Conservation (phyloP, 1,140 invertebrate species). For the Drosophila repletoides region DNA sequence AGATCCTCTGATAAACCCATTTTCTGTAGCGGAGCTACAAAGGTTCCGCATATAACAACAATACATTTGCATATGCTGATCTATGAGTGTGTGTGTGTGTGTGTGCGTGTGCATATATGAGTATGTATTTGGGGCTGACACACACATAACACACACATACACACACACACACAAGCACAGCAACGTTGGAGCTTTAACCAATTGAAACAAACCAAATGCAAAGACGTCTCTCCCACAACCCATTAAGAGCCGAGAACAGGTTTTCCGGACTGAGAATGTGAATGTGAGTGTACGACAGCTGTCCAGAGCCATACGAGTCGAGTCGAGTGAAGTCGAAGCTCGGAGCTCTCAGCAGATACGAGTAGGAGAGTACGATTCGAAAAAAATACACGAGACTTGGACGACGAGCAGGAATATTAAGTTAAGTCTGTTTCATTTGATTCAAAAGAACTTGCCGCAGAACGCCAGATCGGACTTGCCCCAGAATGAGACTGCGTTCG, state of each 20-base stretch:
- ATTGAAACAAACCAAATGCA: conserved; percentile 80
- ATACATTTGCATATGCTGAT: conserved; percentile 66
- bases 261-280: conserved; percentile 37
- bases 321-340: conserved; percentile 6
- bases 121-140: conserved; percentile 51
- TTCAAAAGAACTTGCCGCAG: conserved; percentile 75
- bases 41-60: conserved; percentile 54
- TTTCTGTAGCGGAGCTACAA: conserved; percentile 27
- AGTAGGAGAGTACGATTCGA: conserved; percentile 2
- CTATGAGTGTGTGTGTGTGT: not conserved
- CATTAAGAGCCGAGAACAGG: conserved; percentile 64
- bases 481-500: conserved; percentile 48
- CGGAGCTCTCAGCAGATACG: conserved; percentile 11
- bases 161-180: conserved; percentile 27
- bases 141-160: conserved; percentile 32
- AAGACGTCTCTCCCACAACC: conserved; percentile 77
- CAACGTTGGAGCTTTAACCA: conserved; percentile 63
- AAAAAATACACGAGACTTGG: conserved; percentile 16
- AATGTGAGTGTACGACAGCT: conserved; percentile 17
- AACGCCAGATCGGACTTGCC: conserved; percentile 25
- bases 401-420: conserved; percentile 64
- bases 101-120: conserved; percentile 24
- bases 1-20: conserved; percentile 29
- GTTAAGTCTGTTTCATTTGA: conserved; percentile 75
- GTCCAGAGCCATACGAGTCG: no score